phyloP scores from a whole-genome alignment of 2,888 invertebrate species.

The Chrysolina haemoptera region DNA sequence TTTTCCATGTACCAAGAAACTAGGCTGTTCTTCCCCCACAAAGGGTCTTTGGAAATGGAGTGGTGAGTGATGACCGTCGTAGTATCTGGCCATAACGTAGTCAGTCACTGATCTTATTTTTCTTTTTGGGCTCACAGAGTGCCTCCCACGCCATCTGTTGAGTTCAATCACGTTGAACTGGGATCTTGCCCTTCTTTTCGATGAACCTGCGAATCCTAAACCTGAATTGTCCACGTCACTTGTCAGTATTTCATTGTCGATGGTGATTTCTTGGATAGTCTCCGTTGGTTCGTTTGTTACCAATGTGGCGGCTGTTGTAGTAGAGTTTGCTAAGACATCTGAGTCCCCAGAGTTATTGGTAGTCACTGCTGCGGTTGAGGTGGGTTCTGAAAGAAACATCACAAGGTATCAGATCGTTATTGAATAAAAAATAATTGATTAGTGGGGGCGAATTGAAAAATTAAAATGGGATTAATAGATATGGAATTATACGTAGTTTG shows the following conservation, averaged over 20 bases:
- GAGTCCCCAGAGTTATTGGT: background rate
- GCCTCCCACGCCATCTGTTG: slow-evolving; percentile 25
- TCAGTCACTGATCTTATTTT: slow-evolving; percentile 64
- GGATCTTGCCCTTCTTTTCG: slow-evolving; percentile 27
- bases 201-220: slow-evolving; percentile 6
- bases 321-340: background rate
- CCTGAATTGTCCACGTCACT: background rate
- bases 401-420: background rate
- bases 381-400: background rate
- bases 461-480: no score
- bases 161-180: slow-evolving; percentile 31
- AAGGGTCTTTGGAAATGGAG: slow-evolving; percentile 43
- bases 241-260: slow-evolving; percentile 29
- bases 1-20: slow-evolving; percentile 68
- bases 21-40: slow-evolving; percentile 57
- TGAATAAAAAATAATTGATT: no score
- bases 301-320: slow-evolving; percentile 23
- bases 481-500: no score
- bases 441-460: no score
- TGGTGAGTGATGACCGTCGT: slow-evolving; percentile 54
- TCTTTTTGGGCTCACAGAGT: slow-evolving; percentile 37
- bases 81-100: slow-evolving; percentile 65
- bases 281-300: slow-evolving; percentile 1
- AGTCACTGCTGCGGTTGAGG: background rate
- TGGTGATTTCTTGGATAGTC: background rate